Evolutionary conservation across 2,888 invertebrate genomes (phyloP).

Genomic region (Cryptophagus acutangulus): DNA sequence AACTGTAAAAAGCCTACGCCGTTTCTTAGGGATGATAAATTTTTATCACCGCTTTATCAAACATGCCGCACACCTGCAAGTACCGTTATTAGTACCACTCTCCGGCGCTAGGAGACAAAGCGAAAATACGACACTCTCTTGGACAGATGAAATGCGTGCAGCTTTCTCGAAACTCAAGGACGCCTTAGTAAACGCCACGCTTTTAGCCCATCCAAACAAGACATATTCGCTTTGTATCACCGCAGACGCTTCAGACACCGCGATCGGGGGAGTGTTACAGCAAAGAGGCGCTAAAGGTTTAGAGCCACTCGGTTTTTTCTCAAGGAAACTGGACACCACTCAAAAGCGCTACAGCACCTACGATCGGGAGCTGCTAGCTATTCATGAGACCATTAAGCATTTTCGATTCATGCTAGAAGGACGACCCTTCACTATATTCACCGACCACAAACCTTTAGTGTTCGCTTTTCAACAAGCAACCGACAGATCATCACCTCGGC

Average conservation of each 20-base stretch:
- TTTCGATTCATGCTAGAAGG: constrained; percentile 40
- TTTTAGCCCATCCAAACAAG: neutral
- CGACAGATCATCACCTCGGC: constrained; percentile 24
- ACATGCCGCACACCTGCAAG: neutral
- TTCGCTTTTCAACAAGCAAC: constrained; percentile 35
- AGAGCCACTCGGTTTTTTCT: constrained; percentile 16
- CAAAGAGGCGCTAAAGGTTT: neutral
- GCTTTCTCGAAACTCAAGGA: neutral
- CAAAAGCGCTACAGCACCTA: constrained; percentile 32
- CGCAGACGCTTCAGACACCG: constrained; percentile 5
- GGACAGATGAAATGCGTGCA: neutral
- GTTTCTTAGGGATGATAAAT: constrained; percentile 7
- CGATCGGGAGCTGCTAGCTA: constrained; percentile 39
- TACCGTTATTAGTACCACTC: neutral
- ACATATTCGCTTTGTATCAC: neutral
- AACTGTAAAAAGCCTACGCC: constrained; percentile 1
- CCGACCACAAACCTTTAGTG: constrained; percentile 38
- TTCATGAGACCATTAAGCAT: constrained; percentile 34
- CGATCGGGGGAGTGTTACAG: constrained; percentile 7
- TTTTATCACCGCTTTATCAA: neutral
- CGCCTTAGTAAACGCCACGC: neutral
- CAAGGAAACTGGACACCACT: constrained; percentile 3
- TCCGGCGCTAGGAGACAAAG: neutral
- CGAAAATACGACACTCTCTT: neutral
- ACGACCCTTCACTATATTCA: constrained; percentile 30